Evolutionary conservation across 2,113 vertebrate genomes (phyloP).

Genomic region (Marmota flaviventris): DNA sequence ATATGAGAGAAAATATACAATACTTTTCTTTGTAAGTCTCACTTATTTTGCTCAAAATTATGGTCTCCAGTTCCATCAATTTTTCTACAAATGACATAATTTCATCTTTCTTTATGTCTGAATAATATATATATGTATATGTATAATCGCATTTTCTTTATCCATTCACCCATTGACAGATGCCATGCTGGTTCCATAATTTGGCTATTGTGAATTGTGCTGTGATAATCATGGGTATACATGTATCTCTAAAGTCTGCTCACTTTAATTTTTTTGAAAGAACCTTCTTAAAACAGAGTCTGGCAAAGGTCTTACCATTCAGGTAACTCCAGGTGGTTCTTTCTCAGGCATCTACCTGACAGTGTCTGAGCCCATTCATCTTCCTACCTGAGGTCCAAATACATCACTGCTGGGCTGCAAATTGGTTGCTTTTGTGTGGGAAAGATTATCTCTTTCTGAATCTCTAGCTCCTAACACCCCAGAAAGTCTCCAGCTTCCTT

Average conservation of each 20-base stretch:
- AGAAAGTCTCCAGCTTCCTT: neutral
- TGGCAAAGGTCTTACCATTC: neutral
- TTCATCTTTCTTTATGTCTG: neutral
- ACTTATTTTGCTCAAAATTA: neutral
- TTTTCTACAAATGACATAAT: neutral
- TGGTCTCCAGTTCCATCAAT: neutral
- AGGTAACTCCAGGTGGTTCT: neutral
- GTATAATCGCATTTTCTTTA: too few species aligned
- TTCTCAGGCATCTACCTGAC: neutral
- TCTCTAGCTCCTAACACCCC: neutral
- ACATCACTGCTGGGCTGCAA: neutral
- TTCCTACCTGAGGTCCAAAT: neutral
- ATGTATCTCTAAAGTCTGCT: neutral
- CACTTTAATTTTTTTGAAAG: neutral
- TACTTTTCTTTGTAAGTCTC: neutral
- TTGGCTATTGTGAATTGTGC: neutral
- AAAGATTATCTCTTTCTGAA: neutral
- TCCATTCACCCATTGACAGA: neutral
- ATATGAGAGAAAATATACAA: neutral
- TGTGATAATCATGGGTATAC: neutral
- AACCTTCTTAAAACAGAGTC: neutral
- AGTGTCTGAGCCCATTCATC: neutral
- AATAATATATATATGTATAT: neutral
- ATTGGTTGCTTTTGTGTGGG: neutral
- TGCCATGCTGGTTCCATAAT: neutral